Conservation (phyloP, 1,140 invertebrate species). For the Brachionus asplanchnoidis region DNA sequence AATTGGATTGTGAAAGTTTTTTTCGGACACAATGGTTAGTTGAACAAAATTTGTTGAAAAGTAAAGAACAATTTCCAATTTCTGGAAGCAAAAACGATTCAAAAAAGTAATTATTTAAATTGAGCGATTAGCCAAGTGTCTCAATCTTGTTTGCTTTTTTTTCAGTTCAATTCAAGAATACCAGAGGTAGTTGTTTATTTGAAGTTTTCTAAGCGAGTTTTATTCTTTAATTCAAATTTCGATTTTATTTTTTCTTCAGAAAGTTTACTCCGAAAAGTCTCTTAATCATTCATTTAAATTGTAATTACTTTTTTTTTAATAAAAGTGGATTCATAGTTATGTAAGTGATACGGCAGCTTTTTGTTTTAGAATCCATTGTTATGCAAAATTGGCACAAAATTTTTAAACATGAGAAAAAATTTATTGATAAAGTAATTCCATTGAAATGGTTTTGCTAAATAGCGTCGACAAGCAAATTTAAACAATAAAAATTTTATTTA, state of each 20-base stretch:
- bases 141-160: neutral
- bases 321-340: neutral
- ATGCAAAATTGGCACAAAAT: neutral
- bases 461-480: neutral
- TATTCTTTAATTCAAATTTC: neutral
- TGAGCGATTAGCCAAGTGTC: neutral
- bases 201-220: neutral
- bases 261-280: neutral
- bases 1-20: neutral
- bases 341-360: neutral
- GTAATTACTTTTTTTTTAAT: neutral
- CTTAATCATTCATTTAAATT: neutral
- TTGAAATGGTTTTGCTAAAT: neutral
- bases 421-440: conserved; percentile 2
- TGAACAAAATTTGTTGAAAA: neutral
- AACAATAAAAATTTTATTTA: neutral
- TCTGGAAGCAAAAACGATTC: neutral
- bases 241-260: neutral
- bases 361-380: neutral
- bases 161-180: neutral
- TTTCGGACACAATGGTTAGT: neutral
- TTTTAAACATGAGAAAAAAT: neutral
- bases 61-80: neutral
- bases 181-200: neutral
- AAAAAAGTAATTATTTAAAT: neutral